Evolutionary conservation across 2,797 vertebrate genomes (phyloP).

Genomic region (Alca torda): DNA sequence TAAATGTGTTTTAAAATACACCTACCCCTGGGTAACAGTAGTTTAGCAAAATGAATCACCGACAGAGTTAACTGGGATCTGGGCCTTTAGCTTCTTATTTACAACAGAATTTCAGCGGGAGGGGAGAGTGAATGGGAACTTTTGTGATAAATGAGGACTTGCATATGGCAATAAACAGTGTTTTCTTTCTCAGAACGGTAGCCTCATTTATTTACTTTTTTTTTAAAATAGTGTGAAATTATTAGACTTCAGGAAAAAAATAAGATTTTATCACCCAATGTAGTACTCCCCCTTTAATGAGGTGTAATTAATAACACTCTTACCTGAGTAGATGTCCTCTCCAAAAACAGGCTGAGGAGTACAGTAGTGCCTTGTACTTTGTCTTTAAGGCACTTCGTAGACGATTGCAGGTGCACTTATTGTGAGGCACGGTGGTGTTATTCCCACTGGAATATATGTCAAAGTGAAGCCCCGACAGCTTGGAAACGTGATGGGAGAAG

Average conservation of each 20-base stretch:
- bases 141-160: neutral
- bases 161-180: neutral
- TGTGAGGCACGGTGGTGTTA: neutral
- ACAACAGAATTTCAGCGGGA: neutral
- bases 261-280: neutral
- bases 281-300: neutral
- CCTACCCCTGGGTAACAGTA: neutral
- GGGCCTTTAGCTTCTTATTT: neutral
- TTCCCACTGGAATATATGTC: constrained; percentile 1
- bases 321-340: neutral
- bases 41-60: neutral
- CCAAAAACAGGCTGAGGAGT: neutral
- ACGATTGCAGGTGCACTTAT: neutral
- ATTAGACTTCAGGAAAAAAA: neutral
- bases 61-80: neutral
- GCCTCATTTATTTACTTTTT: neutral
- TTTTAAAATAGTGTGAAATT: neutral
- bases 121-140: neutral
- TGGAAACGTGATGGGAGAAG: neutral
- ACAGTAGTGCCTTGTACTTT: neutral
- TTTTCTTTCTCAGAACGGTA: neutral
- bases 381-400: neutral
- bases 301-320: neutral
- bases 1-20: neutral
- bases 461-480: neutral